Conservation (phyloP, 2,888 invertebrate genomes). For the Gnatocerus cornutus region DNA sequence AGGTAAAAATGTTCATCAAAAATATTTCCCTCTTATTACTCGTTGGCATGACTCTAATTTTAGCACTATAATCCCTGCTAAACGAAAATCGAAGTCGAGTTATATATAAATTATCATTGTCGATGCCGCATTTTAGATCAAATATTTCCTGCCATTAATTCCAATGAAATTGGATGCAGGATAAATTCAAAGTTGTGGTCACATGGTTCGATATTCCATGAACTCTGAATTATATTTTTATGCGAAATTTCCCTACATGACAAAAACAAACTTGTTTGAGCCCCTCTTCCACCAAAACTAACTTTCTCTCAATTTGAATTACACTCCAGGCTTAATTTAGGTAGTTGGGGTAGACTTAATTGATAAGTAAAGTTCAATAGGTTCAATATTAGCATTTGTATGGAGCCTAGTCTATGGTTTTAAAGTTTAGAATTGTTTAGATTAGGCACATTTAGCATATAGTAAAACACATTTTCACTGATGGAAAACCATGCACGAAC, state of each 20-base stretch:
- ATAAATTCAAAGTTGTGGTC: neutral
- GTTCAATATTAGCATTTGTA: slow-evolving; percentile 8
- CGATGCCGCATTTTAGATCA: neutral
- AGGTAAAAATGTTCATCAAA: neutral
- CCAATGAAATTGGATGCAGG: neutral
- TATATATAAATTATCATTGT: neutral
- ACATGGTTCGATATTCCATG: neutral
- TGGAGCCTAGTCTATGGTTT: neutral
- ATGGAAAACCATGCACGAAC: too few species aligned
- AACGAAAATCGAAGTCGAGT: neutral
- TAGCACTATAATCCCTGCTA: neutral
- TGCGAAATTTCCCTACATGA: too few species aligned
- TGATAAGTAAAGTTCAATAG: slow-evolving; percentile 7
- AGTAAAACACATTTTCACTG: neutral
- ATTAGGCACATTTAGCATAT: neutral
- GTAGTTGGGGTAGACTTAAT: slow-evolving; percentile 10
- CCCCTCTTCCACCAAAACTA: neutral
- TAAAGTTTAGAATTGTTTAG: neutral
- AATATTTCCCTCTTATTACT: neutral
- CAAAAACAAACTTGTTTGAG: too few species aligned
- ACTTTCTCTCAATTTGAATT: slow-evolving; percentile 7
- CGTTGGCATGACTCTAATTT: neutral
- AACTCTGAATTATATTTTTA: neutral
- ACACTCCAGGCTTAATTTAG: slow-evolving; percentile 7
- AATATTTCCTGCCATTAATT: neutral